Evolutionary conservation across 1,140 invertebrate species (phyloP).

Genomic region (Ceratina calcarata): DNA sequence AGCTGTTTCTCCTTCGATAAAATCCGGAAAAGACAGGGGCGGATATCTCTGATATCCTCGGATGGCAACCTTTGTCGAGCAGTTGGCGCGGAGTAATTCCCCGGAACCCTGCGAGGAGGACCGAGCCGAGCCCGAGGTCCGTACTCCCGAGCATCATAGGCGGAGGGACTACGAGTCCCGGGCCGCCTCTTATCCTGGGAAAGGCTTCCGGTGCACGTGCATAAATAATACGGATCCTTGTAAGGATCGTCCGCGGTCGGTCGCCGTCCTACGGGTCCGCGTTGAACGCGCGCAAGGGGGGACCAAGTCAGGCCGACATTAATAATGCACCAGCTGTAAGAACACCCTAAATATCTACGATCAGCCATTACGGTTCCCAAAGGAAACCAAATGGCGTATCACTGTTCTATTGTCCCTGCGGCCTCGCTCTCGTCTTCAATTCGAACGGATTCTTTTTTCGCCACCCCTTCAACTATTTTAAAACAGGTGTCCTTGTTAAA

Average conservation of each 20-base stretch:
- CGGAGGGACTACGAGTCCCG: slow-evolving; percentile 50
- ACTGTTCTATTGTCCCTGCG: slow-evolving; percentile 60
- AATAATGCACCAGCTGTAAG: slow-evolving; percentile 72
- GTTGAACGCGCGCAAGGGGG: slow-evolving; percentile 22
- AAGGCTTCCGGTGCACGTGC: slow-evolving; percentile 70
- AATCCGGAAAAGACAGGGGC: slow-evolving; percentile 18
- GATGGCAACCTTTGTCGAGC: slow-evolving; percentile 10
- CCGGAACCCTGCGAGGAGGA: slow-evolving; percentile 17
- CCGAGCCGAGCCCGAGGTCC: not conserved
- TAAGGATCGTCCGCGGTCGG: slow-evolving; percentile 67
- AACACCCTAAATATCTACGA: slow-evolving; percentile 74
- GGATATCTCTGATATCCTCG: slow-evolving; percentile 23
- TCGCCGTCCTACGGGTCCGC: slow-evolving; percentile 39
- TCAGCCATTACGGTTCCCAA: slow-evolving; percentile 68
- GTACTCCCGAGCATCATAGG: slow-evolving; percentile 36
- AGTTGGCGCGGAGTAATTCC: slow-evolving; percentile 43
- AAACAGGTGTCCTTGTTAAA: too few species aligned
- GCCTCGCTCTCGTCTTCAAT: slow-evolving; percentile 16
- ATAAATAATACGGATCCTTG: slow-evolving; percentile 74
- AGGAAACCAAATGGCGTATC: slow-evolving; percentile 70
- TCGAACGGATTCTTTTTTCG: not conserved
- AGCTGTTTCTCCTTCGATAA: slow-evolving; percentile 33
- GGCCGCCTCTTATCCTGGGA: slow-evolving; percentile 65
- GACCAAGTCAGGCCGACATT: slow-evolving; percentile 58
- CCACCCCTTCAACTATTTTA: too few species aligned